These are phyloP conservation scores for Caenorhabditis remanei DNA, from an alignment of 1,140 invertebrate genomes.

Conservation along the genomic window DNA sequence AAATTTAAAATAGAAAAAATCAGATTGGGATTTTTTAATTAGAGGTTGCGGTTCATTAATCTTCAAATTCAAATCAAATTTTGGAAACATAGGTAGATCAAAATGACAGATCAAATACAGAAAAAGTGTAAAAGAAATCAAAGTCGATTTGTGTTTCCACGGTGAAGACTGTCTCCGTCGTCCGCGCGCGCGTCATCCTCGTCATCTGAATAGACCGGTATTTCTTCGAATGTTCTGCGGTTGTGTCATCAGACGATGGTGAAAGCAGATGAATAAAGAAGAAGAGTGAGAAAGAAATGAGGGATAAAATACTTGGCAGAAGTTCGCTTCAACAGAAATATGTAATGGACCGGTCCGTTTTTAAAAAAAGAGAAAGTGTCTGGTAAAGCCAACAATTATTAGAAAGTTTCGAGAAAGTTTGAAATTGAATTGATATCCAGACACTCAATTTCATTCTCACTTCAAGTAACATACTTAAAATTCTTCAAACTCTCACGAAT, in stretches of 20 bases:
- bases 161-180: slow-evolving; percentile 26
- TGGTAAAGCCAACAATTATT: not conserved
- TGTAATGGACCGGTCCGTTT: slow-evolving; percentile 10
- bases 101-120: not conserved
- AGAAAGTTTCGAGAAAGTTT: not conserved
- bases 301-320: not conserved
- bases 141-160: slow-evolving; percentile 11
- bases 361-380: not conserved
- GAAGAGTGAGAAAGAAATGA: not conserved
- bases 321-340: not conserved
- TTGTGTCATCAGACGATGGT: slow-evolving; percentile 41
- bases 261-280: slow-evolving; percentile 14
- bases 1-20: too few relatives aligned
- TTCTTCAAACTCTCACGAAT: too few relatives aligned
- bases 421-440: not conserved
- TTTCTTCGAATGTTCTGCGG: slow-evolving; percentile 11
- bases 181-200: slow-evolving; percentile 38
- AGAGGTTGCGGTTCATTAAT: too few relatives aligned
- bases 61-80: not conserved
- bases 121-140: slow-evolving; percentile 10
- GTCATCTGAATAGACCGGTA: slow-evolving; percentile 20
- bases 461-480: too few relatives aligned
- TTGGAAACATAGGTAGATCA: not conserved
- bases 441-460: too few relatives aligned
- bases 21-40: too few relatives aligned